Evolutionary conservation across 2,113 vertebrate genomes (phyloP), one percentile per base, ranked within the genome.

Genomic region (Vulpes vulpes): DNA sequence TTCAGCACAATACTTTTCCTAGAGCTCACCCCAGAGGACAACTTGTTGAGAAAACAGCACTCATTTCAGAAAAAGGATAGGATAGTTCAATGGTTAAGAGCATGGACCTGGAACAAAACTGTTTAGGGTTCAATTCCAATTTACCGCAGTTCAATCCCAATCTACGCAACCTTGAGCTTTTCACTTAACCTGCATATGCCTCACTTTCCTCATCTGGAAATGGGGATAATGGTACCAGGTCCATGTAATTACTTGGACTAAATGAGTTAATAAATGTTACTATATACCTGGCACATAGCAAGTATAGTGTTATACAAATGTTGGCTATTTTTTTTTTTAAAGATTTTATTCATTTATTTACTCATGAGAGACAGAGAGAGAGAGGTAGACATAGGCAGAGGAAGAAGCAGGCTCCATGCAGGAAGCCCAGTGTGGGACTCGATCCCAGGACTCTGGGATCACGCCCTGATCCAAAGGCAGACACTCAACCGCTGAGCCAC

Each of bases 251-350:
- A 92, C 57, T 67, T 94, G 8, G 14, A 64, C 23, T 91, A 60
- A 87, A 65, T 86, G 17, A 91, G 32, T 79, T 94, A 92, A 23
- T 84, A 78, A 93, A 93, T 82, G 35, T 87, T 95, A 55, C 25
- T n/a, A 86, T 43, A 53, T 35, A 73, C 8, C 11, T 71, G 17
- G 38, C 51, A 67, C 27, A 87, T 8, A 90, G 25, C 49, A 35
- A 67, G 35, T 49, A 79, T 6, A 59, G 30, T 30, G 65, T 22
- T 89, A 65, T 11, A 65, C 11, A 67, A 89, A 78, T 53, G 8
- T 59, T 85, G 71, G 51, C 30, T 60, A 53, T 57, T 84, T 38
- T 74, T 88, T 43, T 43, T 43, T 43, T 43, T 7, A 7, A 43
- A 43, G 43, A 43, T 43, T 43, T 43, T 43, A 43, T 43, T 43